Evolutionary conservation across 2,797 vertebrate species (phyloP).

Genomic region (Masticophis lateralis): DNA sequence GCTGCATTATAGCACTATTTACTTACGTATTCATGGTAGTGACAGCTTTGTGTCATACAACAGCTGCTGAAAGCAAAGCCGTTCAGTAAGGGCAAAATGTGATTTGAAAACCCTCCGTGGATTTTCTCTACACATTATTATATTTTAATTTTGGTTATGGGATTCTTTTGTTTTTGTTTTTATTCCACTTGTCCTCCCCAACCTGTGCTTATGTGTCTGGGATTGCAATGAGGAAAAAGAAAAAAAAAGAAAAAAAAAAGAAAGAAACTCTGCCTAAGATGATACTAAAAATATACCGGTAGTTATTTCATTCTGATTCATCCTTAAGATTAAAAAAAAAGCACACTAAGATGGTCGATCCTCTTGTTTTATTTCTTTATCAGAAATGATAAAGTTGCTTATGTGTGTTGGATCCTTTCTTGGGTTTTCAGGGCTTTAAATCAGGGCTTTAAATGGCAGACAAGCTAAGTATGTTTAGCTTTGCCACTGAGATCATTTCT

Average conservation of each 20-base stretch:
- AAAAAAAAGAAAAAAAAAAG: neutral
- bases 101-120: constrained; percentile 62
- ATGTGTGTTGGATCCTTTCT: neutral
- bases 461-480: neutral
- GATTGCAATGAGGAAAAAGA: neutral
- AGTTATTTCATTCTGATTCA: constrained; percentile 4
- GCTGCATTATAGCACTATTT: constrained; percentile 66
- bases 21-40: constrained; percentile 70
- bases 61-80: constrained; percentile 70
- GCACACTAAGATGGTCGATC: too few species aligned
- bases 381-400: neutral
- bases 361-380: neutral
- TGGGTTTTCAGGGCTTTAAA: neutral
- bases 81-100: constrained; percentile 69
- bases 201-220: constrained; percentile 47
- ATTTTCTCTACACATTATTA: constrained; percentile 63
- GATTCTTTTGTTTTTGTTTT: constrained; percentile 41
- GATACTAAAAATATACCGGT: neutral
- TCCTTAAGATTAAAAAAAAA: neutral
- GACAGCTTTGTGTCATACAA: constrained; percentile 66
- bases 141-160: constrained; percentile 64
- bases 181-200: neutral
- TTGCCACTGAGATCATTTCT: neutral
- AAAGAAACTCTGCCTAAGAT: constrained; percentile 31
- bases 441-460: neutral